phyloP scores from a whole-genome alignment of 2,888 invertebrate species.

The Chloroclystis v-ata region DNA sequence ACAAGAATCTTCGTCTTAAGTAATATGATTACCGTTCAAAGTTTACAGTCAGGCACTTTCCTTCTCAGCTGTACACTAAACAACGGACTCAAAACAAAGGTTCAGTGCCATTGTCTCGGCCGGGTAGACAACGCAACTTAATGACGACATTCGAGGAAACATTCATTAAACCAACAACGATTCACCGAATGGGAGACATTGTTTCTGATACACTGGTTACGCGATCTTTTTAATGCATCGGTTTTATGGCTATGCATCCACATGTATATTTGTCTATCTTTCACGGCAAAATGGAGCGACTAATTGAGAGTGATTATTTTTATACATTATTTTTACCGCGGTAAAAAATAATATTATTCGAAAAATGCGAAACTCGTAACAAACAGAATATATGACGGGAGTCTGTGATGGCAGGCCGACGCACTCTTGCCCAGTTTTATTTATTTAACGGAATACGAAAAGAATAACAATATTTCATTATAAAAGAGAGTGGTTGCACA shows the following conservation, averaged over 20 bases:
- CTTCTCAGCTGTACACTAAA: conserved; percentile 33
- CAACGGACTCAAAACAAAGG: conserved; percentile 55
- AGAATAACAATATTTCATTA: not conserved
- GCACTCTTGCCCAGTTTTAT: no score
- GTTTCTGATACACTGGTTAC: conserved; percentile 26
- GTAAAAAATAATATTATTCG: no score
- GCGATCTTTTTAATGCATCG: conserved; percentile 8
- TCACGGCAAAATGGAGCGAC: no score
- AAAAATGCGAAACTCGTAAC: no score
- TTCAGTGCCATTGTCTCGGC: conserved; percentile 50
- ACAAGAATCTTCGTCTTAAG: no score
- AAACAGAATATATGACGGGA: no score
- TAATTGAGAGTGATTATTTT: no score
- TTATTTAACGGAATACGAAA: not conserved
- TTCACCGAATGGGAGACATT: conserved; percentile 53
- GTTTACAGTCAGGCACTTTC: conserved; percentile 19
- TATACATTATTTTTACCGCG: no score
- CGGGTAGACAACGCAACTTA: conserved; percentile 55
- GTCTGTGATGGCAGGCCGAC: no score
- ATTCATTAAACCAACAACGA: conserved; percentile 69
- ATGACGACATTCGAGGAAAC: conserved; percentile 70
- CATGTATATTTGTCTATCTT: no score
- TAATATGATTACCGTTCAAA: not conserved
- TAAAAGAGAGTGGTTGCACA: conserved; percentile 1
- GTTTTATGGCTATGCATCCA: no score